Evolutionary conservation across 2,888 invertebrate species (phyloP).

Genomic region (Lucinisca nassula): DNA sequence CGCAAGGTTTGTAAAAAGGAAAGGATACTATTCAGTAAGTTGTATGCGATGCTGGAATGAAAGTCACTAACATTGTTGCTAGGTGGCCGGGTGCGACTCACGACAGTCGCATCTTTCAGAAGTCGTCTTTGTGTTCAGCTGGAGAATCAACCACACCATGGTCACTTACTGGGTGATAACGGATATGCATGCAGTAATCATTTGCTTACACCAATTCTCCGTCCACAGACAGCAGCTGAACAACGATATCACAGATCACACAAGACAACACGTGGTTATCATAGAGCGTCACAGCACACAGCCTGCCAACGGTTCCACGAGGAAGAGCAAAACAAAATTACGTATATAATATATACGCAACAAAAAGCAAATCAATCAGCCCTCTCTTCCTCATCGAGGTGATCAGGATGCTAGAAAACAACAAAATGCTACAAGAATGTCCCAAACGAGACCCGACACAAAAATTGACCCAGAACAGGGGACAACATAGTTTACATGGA

Average conservation of each 20-base stretch:
- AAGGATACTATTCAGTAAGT: background rate
- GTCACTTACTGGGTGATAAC: conserved; percentile 2
- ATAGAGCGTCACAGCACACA: conserved; percentile 19
- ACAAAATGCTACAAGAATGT: too few relatives aligned
- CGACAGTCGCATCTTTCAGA: background rate
- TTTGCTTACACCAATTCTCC: background rate
- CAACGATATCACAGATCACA: background rate
- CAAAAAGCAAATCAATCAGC: too few relatives aligned
- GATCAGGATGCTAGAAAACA: too few relatives aligned
- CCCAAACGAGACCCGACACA: too few relatives aligned
- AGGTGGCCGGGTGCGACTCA: background rate
- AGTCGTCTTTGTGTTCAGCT: background rate
- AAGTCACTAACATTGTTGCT: background rate
- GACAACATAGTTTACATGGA: too few relatives aligned
- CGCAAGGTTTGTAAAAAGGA: background rate
- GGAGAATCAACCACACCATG: background rate
- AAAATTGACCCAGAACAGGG: too few relatives aligned
- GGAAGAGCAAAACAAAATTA: too few relatives aligned
- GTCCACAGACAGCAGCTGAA: background rate
- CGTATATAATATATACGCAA: too few relatives aligned
- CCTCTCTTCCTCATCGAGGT: too few relatives aligned
- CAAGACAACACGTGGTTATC: conserved; percentile 2
- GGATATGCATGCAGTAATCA: conserved; percentile 1
- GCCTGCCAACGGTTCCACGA: too few relatives aligned
- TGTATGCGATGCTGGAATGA: background rate